Evolutionary conservation across 2,797 vertebrate species (phyloP).

Genomic region (Anableps anableps): DNA sequence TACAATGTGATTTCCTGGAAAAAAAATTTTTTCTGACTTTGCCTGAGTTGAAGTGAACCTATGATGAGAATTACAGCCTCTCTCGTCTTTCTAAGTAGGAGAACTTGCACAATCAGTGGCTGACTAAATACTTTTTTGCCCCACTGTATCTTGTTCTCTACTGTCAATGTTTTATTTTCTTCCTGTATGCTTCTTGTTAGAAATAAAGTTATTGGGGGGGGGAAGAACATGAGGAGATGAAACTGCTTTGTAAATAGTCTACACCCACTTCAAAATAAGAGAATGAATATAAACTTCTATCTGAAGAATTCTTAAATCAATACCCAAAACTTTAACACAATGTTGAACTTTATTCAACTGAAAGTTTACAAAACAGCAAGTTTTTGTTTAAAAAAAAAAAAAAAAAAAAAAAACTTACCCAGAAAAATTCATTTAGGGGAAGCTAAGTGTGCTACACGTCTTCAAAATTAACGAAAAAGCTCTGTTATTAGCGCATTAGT

Average conservation of each 20-base stretch:
- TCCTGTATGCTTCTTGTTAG: neutral
- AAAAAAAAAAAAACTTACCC: neutral
- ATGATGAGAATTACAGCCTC: no score
- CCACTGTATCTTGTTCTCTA: neutral
- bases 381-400: no score
- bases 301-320: neutral
- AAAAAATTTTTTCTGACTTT: no score
- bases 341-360: neutral
- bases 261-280: neutral
- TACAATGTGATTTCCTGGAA: no score
- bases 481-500: no score
- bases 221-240: neutral
- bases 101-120: no score
- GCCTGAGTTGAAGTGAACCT: no score
- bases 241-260: neutral
- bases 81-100: no score
- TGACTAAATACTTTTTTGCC: no score
- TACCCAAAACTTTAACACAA: neutral
- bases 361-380: neutral
- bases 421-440: neutral
- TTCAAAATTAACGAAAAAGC: no score
- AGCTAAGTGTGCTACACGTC: no score
- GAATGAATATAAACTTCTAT: neutral
- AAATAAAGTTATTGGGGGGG: neutral
- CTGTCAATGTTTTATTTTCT: neutral